Evolutionary conservation across 2,113 vertebrate species (phyloP).

Genomic region (Microcebus lehilahytsara): DNA sequence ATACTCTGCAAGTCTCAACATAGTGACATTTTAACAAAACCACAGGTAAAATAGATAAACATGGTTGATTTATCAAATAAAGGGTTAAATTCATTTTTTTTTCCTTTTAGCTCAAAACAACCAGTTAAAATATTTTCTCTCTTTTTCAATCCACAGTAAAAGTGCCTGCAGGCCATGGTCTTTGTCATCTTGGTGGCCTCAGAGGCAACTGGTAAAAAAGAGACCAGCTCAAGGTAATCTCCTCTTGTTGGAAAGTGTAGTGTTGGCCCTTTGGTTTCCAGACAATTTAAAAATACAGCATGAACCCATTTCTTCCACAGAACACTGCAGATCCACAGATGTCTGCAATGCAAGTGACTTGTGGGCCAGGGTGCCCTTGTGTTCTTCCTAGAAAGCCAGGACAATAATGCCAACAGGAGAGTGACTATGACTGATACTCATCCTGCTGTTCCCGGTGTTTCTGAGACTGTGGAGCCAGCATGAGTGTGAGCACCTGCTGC

Average conservation of each 20-base stretch:
- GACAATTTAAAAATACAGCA: not conserved
- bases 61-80: not conserved
- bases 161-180: not conserved
- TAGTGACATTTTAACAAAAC: not conserved
- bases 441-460: not conserved
- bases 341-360: not conserved
- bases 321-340: not conserved
- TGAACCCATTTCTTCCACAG: not conserved
- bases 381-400: not conserved
- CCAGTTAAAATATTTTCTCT: not conserved
- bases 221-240: not conserved
- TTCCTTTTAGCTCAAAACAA: not conserved
- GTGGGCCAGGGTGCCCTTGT: not conserved
- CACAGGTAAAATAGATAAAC: not conserved
- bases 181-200: not conserved
- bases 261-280: not conserved
- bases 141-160: not conserved
- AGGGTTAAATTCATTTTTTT: not conserved
- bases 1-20: not conserved
- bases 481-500: not conserved
- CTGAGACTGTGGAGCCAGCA: not conserved
- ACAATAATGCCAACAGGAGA: not conserved
- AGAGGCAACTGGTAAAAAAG: not conserved
- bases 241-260: not conserved
- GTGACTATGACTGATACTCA: accelerated